Evolutionary conservation across 2,113 vertebrate genomes (phyloP).

Genomic region (Gavia stellata): DNA sequence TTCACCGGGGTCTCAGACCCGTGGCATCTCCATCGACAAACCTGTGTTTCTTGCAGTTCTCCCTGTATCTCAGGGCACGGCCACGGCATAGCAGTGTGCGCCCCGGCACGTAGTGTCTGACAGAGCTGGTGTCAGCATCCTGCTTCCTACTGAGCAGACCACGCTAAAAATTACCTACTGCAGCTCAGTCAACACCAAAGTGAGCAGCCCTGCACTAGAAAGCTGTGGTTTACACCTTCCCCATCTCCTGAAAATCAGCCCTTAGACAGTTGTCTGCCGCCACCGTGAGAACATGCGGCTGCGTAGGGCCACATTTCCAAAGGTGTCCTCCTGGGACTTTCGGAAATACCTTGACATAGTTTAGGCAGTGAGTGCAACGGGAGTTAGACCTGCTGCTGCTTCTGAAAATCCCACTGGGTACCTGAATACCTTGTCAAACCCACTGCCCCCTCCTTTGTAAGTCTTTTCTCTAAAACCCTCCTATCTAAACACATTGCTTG

Average conservation of each 20-base stretch:
- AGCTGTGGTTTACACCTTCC: background rate
- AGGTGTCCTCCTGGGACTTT: background rate
- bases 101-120: background rate
- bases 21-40: background rate
- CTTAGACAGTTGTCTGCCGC: background rate
- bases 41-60: background rate
- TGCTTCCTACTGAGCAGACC: background rate
- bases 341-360: background rate
- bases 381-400: background rate
- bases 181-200: background rate
- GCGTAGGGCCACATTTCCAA: accelerated
- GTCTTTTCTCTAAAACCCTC: background rate
- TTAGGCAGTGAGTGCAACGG: background rate
- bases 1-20: background rate
- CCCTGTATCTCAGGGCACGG: background rate
- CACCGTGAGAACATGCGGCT: background rate
- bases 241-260: background rate
- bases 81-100: accelerated
- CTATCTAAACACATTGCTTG: background rate
- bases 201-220: background rate
- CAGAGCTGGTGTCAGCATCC: background rate
- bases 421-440: background rate
- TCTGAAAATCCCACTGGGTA: background rate
- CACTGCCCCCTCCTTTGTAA: background rate
- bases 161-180: background rate